Base-by-base conservation (phyloP, 1,140 invertebrate species). In the Homalodisca vitripennis region DNA sequence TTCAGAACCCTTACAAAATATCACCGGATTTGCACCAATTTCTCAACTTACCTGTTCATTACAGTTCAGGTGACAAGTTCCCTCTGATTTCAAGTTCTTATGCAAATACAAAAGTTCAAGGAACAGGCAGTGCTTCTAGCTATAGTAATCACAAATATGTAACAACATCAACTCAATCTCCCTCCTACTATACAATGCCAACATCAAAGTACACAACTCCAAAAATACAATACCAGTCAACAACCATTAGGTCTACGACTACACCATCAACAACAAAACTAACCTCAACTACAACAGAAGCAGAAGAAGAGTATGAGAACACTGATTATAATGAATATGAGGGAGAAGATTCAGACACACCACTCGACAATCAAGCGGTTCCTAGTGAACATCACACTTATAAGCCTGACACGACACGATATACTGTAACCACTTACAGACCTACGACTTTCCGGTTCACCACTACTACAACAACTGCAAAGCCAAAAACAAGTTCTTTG, bases 21-120 rank as follows among this genome's bases (percentile, higher is more conserved):
- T 83, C 83, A 0, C 84, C 86, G 0, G 88, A 86, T 74, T 84
- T 89, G 70, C 87, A 89, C 68, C 87, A 89, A 72, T 89, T 87
- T 73, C 78, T 89, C 0, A 88, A 89, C 77, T 75, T 89, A n/a
- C 88, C 88, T 0, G 83, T 87, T 0, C 86, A 86, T 66, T 89
- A 89, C 73, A 86, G 86, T 1, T 85, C 86, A 1, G 80, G 77
- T 27, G 78, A 79, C n/a, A 83, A 82, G 66, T 89, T 87, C 74
- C 88, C 88, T 0, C 72, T 90, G 26, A 89, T 90, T 32, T 89
- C 88, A 1, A 89, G 82, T 71, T 89, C 87, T 1, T 90, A 90
- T 73, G 88, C 88, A 0, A 89, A 89, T 72, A 85, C 87, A 0
- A 90, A 89, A 77, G 84, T 89, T 30, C 88, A 89, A 76, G 88